These are phyloP conservation scores for Ectemnius cavifrons DNA, from an alignment of 2,888 invertebrate genomes.

Conservation along the genomic window DNA sequence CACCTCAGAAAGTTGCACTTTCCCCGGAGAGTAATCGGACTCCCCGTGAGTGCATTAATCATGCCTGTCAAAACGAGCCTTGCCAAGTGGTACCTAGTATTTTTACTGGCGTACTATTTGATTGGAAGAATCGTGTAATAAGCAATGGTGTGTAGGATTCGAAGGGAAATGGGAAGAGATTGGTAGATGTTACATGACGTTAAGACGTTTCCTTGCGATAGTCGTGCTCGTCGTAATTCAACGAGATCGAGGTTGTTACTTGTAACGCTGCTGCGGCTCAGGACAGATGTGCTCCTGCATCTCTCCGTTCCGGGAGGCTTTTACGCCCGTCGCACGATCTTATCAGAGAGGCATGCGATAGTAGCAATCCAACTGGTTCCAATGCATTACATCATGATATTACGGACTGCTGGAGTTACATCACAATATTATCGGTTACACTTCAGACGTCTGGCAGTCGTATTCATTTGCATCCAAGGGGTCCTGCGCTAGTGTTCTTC, in stretches of 20 bases:
- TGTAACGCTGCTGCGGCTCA: too few species aligned
- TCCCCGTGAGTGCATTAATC: too few species aligned
- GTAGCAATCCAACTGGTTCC: constrained; percentile 42
- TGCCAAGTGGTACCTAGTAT: too few species aligned
- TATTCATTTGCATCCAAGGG: constrained; percentile 40
- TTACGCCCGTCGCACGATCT: constrained; percentile 34
- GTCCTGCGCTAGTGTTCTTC: constrained; percentile 19
- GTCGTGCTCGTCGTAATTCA: neutral
- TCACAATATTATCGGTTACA: constrained; percentile 48
- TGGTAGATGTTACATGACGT: too few species aligned
- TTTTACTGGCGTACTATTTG: too few species aligned
- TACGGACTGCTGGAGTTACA: constrained; percentile 48
- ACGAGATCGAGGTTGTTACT: neutral
- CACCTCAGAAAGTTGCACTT: constrained; percentile 31
- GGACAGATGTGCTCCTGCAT: constrained; percentile 14
- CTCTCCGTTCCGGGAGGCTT: constrained; percentile 10
- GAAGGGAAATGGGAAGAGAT: too few species aligned
- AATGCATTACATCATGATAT: constrained; percentile 43
- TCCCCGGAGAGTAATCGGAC: constrained; percentile 38
- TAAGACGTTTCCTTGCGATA: too few species aligned
- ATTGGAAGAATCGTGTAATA: too few species aligned
- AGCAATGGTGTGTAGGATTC: too few species aligned
- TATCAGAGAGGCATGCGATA: constrained; percentile 39
- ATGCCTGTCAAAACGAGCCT: too few species aligned
- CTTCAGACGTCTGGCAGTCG: constrained; percentile 13